Percentiles rank a stretch among this genome's conserved stretches.
Conservation (phyloP, 1,140 invertebrate genomes). For the Philopotamus ludificatus region DNA sequence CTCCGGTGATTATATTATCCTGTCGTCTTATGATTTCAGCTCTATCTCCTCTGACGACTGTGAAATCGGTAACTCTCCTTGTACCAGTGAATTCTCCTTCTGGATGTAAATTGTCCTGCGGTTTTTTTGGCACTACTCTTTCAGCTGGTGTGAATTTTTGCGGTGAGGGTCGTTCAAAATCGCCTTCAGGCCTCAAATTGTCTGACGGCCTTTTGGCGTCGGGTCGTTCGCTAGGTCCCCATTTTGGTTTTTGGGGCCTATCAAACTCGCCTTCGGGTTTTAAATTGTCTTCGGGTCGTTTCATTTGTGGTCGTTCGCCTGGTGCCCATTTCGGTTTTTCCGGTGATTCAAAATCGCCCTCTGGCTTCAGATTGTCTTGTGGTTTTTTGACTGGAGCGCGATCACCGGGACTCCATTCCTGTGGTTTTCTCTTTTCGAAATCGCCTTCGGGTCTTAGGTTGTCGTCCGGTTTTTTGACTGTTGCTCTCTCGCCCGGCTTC, state of each 20-base stretch:
- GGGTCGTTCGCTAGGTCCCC: slow-evolving; percentile 46
- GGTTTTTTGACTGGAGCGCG: slow-evolving; percentile 54
- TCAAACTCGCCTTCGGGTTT: slow-evolving; percentile 60
- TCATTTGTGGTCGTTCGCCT: slow-evolving; percentile 45
- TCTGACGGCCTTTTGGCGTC: slow-evolving; percentile 52
- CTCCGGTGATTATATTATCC: slow-evolving; percentile 62
- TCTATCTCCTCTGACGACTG: slow-evolving; percentile 59
- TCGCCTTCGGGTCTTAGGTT: slow-evolving; percentile 57
- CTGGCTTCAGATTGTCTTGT: slow-evolving; percentile 59
- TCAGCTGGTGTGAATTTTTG: slow-evolving; percentile 44
- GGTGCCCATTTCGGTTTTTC: slow-evolving; percentile 45
- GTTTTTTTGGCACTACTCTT: slow-evolving; percentile 45
- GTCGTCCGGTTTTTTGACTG: slow-evolving; percentile 53
- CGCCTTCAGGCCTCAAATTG: slow-evolving; percentile 59
- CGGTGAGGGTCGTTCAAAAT: slow-evolving; percentile 51
- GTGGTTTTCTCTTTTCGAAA: slow-evolving; percentile 50
- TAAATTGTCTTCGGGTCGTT: slow-evolving; percentile 58
- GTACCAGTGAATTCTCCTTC: slow-evolving; percentile 52
- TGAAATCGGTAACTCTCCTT: slow-evolving; percentile 47
- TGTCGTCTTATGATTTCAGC: slow-evolving; percentile 60
- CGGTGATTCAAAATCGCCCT: slow-evolving; percentile 59
- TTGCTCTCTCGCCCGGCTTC: slow-evolving; percentile 49
- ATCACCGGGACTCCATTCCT: slow-evolving; percentile 53
- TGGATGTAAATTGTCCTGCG: slow-evolving; percentile 51
- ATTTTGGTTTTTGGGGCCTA: slow-evolving; percentile 46